Conservation (phyloP, 2,113 vertebrate genomes). For the Promerops cafer region DNA sequence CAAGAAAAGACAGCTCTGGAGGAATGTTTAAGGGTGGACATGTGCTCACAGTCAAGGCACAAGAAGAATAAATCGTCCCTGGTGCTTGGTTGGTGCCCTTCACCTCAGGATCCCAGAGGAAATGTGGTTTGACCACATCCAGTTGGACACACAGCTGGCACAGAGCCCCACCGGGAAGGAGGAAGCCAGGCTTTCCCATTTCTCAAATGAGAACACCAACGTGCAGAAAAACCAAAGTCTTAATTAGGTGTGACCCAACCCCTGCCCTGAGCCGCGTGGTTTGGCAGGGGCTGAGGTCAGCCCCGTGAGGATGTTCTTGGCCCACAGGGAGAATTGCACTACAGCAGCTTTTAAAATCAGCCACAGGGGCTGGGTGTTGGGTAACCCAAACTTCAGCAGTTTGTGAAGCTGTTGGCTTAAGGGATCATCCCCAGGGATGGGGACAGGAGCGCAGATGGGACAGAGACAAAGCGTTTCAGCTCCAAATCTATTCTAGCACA, state of each 20-base stretch:
- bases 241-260: background rate
- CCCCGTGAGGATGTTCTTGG: background rate
- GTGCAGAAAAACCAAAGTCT: background rate
- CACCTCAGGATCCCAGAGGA: background rate
- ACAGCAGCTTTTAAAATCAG: background rate
- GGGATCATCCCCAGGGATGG: background rate
- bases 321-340: background rate
- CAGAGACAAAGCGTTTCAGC: background rate
- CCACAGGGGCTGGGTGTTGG: background rate
- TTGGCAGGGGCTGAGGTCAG: background rate
- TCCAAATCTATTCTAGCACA: background rate
- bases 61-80: background rate
- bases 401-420: background rate
- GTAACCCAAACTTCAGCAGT: background rate
- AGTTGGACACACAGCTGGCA: background rate
- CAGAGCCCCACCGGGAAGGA: accelerated
- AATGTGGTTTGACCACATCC: background rate
- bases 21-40: background rate
- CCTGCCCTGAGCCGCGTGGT: background rate
- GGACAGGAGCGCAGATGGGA: background rate
- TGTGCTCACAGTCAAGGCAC: background rate
- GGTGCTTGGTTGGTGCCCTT: background rate
- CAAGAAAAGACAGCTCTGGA: background rate
- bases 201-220: background rate
- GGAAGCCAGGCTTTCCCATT: background rate